Conservation (phyloP, 2,888 invertebrate species). For the Dendrolimus houi region DNA sequence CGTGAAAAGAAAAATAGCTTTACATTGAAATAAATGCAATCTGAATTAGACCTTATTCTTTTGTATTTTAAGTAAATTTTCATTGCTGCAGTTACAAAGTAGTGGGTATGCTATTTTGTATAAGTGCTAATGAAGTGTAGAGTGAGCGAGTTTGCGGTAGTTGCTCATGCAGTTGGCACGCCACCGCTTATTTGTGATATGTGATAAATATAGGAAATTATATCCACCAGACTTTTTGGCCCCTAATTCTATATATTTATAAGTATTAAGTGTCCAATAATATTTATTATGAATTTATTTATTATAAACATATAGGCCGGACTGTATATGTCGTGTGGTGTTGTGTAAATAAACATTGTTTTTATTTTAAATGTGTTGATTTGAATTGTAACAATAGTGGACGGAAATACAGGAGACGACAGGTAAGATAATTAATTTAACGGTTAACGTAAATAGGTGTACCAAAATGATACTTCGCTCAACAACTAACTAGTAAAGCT, state of each 20-base stretch:
- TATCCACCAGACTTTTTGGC: constrained; percentile 14
- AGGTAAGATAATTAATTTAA: constrained; percentile 28
- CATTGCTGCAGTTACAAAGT: constrained; percentile 17
- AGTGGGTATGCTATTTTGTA: constrained; percentile 60
- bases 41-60: constrained; percentile 25
- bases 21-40: not conserved
- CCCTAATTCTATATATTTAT: constrained; percentile 3
- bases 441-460: not conserved
- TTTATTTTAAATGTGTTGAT: constrained; percentile 20
- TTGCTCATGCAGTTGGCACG: constrained; percentile 69
- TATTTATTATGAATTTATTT: constrained; percentile 10
- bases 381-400: constrained; percentile 35
- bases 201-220: constrained; percentile 37
- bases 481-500: too few species aligned
- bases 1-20: constrained; percentile 4
- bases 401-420: constrained; percentile 34
- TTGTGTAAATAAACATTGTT: constrained; percentile 7
- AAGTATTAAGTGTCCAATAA: not conserved
- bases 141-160: constrained; percentile 67
- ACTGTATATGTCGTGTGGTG: constrained; percentile 18
- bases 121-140: constrained; percentile 67
- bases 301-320: constrained; percentile 8
- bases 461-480: too few species aligned
- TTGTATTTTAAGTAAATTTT: constrained; percentile 28
- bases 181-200: constrained; percentile 57